Conservation (phyloP, 1,140 invertebrate genomes). For the Zaprionus inermis region DNA sequence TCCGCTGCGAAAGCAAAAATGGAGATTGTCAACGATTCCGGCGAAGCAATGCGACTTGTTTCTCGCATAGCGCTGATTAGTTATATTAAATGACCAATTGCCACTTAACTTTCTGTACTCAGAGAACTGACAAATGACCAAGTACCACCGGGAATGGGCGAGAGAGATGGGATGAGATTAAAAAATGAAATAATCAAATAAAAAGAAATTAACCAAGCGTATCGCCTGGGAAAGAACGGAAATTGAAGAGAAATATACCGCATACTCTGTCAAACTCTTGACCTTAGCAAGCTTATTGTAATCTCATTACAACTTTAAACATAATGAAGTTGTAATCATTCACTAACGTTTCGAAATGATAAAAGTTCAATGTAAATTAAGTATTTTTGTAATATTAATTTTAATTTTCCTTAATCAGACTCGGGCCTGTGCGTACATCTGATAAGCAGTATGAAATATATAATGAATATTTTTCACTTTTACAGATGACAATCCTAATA, state of each 20-base stretch:
- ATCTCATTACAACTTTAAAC: not conserved
- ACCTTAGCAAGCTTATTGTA: not conserved
- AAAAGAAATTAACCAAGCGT: not conserved
- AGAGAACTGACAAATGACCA: conserved; percentile 35
- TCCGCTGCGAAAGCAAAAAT: conserved; percentile 68
- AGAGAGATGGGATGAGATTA: not conserved
- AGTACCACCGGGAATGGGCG: not conserved
- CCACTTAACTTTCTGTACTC: conserved; percentile 29
- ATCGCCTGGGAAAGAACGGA: not conserved
- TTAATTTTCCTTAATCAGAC: not conserved
- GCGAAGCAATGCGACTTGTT: conserved; percentile 39
- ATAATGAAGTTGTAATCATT: not conserved
- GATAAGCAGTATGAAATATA: not conserved
- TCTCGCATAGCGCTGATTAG: conserved; percentile 61
- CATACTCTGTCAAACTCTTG: not conserved
- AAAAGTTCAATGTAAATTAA: not conserved
- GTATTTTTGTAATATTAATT: not conserved
- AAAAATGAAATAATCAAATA: too few relatives aligned
- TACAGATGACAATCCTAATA: not conserved
- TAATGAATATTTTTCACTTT: not conserved
- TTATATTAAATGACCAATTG: conserved; percentile 77
- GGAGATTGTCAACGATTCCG: conserved; percentile 60
- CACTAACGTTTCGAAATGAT: not conserved
- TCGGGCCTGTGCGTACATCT: not conserved
- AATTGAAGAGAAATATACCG: not conserved